Evolutionary conservation across 2,888 invertebrate genomes (phyloP), one percentile per base, ranked within the genome.

Genomic region (Junonia oenone): DNA sequence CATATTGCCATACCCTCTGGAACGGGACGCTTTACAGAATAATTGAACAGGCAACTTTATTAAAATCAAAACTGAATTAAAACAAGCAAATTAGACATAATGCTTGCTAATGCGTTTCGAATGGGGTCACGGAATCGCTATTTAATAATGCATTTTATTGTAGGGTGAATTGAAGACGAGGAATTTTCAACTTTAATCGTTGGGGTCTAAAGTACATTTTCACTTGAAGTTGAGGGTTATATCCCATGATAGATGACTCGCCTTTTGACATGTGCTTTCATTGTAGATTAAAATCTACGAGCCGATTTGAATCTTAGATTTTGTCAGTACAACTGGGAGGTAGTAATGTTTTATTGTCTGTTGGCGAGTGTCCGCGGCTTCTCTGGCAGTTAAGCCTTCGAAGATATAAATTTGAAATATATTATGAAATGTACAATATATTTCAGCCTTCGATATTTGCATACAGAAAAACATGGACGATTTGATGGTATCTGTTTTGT

Each of bases 61-160:
- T 79, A 78, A 67, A 87, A 84, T 87, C 76, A 84, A 87, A 88
- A 85, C 73, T 75, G 75, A 83, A 85, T 88, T 88, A 87, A 85
- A 83, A 88, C 87, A 84, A 83, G 81, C 82, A 81, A 87, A 88
- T 87, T 85, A 84, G 72, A 73, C 71, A 74, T 83, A 80, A 83
- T 85, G 65, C 76, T 72, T 68, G 63, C 76, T 84, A 83, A 87
- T 86, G 81, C 76, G 60, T 74, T 79, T 79, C 73, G 68, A 85
- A 86, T 86, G 72, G 88, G 88, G 88, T 88, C 84, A 83, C 70
- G 70, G 71, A 78, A 80, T 79, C 72, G 64, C 72, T 81, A 61
- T 75, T 89, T 85, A 88, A 86, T 87, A 81, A 86, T 87, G 85
- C 76, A 89, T 75, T 72, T 71, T 68, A 68, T 72, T 72, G 73